These are phyloP conservation scores for Beroe ovata DNA, from an alignment of 37 sponge, comb jelly and placozoan species.

Conservation along the genomic window DNA sequence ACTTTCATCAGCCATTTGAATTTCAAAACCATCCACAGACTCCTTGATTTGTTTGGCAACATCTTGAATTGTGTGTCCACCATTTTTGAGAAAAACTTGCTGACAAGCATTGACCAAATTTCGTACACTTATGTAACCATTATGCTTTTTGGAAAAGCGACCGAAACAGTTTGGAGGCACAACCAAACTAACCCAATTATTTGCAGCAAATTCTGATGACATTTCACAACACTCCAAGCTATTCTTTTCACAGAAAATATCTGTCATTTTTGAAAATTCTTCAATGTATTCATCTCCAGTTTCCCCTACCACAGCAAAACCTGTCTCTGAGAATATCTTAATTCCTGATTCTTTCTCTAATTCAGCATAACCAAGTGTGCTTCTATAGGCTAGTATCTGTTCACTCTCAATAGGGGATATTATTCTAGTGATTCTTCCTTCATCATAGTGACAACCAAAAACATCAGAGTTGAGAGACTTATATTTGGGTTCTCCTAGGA, in stretches of 20 bases:
- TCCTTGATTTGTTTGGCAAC: background rate
- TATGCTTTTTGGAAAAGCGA: constrained; percentile 10
- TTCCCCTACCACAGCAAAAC: background rate
- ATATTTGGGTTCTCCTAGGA: background rate
- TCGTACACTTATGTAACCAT: constrained; percentile 43
- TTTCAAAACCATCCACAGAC: background rate
- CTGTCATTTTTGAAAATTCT: background rate
- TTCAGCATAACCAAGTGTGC: background rate
- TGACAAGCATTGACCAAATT: constrained; percentile 49
- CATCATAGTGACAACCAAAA: constrained; percentile 65
- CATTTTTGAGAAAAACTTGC: background rate
- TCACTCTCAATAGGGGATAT: background rate
- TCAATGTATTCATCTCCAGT: background rate
- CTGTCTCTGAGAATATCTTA: constrained; percentile 6
- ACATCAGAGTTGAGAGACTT: background rate
- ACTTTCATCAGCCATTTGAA: background rate
- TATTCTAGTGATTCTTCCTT: constrained; percentile 12
- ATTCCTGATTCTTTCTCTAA: constrained; percentile 12
- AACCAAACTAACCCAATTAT: background rate
- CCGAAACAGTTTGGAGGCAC: background rate
- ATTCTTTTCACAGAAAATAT: background rate
- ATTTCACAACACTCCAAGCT: background rate
- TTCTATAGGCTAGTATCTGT: constrained; percentile 8
- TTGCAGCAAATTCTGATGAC: background rate
- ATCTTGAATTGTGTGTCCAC: background rate